phyloP scores from a whole-genome alignment of 2,113 vertebrate species.

The Ceyx melanurus region DNA sequence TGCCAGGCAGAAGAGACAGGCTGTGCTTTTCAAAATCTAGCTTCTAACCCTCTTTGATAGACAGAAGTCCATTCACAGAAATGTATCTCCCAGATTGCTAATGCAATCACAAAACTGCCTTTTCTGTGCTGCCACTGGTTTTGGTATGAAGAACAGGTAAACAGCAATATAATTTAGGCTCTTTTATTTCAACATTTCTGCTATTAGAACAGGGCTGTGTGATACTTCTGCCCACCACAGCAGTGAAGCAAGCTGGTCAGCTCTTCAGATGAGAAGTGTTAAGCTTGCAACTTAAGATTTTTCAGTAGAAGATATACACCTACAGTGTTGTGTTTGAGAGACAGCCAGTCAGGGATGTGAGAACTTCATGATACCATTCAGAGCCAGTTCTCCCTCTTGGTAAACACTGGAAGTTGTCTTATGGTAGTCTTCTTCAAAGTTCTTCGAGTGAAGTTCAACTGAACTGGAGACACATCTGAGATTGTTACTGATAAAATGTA shows the following conservation, averaged over 20 bases:
- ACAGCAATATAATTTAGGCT: not conserved
- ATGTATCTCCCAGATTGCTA: not conserved
- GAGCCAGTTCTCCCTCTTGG: not conserved
- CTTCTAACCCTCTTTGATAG: not conserved
- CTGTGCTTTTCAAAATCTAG: not conserved
- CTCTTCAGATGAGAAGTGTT: not conserved
- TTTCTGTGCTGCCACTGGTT: not conserved
- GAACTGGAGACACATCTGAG: constrained; percentile 5
- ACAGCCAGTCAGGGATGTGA: not conserved
- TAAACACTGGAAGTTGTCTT: not conserved
- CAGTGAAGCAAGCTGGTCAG: not conserved
- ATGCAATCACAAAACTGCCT: not conserved
- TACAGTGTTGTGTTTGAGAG: not conserved
- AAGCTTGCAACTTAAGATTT: not conserved
- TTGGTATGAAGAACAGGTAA: not conserved
- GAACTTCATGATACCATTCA: not conserved
- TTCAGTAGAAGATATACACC: not conserved
- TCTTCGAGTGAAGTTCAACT: not conserved
- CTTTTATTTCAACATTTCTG: not conserved
- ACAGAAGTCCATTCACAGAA: not conserved
- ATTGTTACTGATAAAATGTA: constrained; percentile 80
- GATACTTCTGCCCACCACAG: not conserved
- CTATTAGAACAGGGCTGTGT: not conserved
- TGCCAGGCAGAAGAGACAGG: not conserved
- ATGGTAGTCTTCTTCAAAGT: not conserved